These are phyloP conservation scores for Sebastes diploproa DNA, from an alignment of 2,797 vertebrate genomes.

Conservation along the genomic window DNA sequence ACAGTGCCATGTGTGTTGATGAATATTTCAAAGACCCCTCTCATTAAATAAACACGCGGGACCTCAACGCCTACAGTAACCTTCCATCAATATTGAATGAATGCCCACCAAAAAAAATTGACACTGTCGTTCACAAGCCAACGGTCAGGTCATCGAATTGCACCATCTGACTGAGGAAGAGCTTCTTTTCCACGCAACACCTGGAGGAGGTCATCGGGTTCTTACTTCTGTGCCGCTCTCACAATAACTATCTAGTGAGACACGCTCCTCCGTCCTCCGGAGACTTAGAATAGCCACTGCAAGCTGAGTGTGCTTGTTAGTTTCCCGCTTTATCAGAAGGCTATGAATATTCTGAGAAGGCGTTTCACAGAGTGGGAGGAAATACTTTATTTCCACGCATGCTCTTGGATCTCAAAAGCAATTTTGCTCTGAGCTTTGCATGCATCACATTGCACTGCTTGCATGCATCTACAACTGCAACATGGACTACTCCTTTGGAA, in stretches of 20 bases:
- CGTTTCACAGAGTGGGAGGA: conserved; percentile 20
- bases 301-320: conserved; percentile 30
- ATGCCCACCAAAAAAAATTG: conserved; percentile 41
- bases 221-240: conserved; percentile 22
- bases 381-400: conserved; percentile 21
- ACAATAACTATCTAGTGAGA: conserved; percentile 26
- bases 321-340: conserved; percentile 20
- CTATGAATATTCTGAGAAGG: conserved; percentile 42
- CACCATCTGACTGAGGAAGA: conserved; percentile 13
- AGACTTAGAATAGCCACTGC: conserved; percentile 27
- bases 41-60: conserved; percentile 79
- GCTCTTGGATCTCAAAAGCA: conserved; percentile 9
- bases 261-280: conserved; percentile 11
- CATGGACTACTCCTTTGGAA: neutral
- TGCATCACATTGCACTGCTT: conserved; percentile 1
- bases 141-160: neutral
- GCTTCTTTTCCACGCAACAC: conserved; percentile 33
- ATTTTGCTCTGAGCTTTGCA: conserved; percentile 20
- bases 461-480: conserved; percentile 10
- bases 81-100: conserved; percentile 74
- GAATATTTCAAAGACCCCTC: conserved; percentile 76
- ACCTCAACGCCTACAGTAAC: conserved; percentile 54
- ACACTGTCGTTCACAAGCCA: conserved; percentile 29
- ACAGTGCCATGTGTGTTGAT: conserved; percentile 63
- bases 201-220: conserved; percentile 51